Evolutionary conservation across 1,140 invertebrate genomes (phyloP), one percentile per base, ranked within the genome.

Genomic region (Callitettix versicolor): DNA sequence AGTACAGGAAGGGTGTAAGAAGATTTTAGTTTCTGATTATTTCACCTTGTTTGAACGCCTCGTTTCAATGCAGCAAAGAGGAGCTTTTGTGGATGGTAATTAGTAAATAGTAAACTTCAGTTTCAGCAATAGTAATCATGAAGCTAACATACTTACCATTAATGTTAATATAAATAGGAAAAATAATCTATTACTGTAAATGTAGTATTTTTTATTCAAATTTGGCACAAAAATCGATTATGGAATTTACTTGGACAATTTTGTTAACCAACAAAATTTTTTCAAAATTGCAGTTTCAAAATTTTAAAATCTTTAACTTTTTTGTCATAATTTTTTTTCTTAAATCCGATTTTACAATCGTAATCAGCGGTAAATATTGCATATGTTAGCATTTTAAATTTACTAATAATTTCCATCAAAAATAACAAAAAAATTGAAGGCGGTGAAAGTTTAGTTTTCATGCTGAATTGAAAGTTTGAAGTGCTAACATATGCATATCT

Each of bases 21-120:
- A 87, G 67, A 93, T 95, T 59, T 76, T 95, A 3, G 78, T 90
- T 0, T 78, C 80, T 17, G 92, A 96, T 73, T 94, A 93, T 69
- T 94, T 91, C 63, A 82, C 88, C 68, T 71, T 92, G n/a, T 82
- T 93, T 66, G 81, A 90, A 58, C 85, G 84, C 68, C 69, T 93
- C 15, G 83, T 93, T 2, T 71, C 74, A 24, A 76, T 78, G 30
- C 90, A 93, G 61, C 81, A 85, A 64, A 79, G 80, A 66, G 92
- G 88, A 14, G 80, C 90, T 53, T 77, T 76, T 43, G 68, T 86
- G 33, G 73, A 80, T 65, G 79, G 80, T 78, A 71, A 64, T 60
- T 60, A 20, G 2, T 21, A 18, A 5, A 18, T 41, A 41, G 34
- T n/a, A 7, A 11, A 9, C 38, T 2, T 24, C 1, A 4, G 4